Base-by-base conservation (phyloP, 2,113 vertebrate genomes). In the Phyllostomus hastatus region DNA sequence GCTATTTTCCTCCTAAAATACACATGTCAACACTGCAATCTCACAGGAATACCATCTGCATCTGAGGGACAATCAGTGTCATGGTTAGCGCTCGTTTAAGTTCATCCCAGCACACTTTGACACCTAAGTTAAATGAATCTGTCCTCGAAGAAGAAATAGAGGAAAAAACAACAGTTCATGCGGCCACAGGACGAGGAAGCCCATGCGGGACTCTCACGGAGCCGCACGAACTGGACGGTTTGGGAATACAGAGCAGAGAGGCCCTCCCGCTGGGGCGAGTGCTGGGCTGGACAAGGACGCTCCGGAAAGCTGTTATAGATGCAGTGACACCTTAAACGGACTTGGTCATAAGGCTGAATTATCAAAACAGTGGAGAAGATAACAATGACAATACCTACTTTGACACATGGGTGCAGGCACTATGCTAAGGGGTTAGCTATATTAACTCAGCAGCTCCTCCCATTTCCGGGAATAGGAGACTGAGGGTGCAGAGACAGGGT, bases 351-450 rank as follows among this genome's bases (percentile, higher is more conserved):
- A 4, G 28, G 17, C 9, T 48, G 11, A 75, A 16, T 20, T 6
- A 26, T 2, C 4, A n/a, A 26, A 48, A 48, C 35, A 0, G 3
- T 7, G 31, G 64, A 79, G 12, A 10, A 19, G 2, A 20, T 15
- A 31, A 61, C 28, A 2, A 20, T 11, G 31, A 70, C 28, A n/a
- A n/a, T 2, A 28, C 0, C 10, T 4, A 20, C 1, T 35, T 7
- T 4, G 7, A 70, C 5, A 64, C 0, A 1, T 15, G 57, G 54
- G 35, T 22, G 26, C 31, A 64, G 35, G 14, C 17, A 15, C 28
- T 46, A 2, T 26, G 90, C 19, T 38, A 46, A 33, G 31, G 22
- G 35, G 33, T 33, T 33, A 41, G 12, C 31, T 79, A 7, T 28
- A 26, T 19, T 28, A 54, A 85, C 10, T 31, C 86, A 79, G 35